Base-by-base conservation (phyloP, 2,888 invertebrate species). In the Calameuta idolon region DNA sequence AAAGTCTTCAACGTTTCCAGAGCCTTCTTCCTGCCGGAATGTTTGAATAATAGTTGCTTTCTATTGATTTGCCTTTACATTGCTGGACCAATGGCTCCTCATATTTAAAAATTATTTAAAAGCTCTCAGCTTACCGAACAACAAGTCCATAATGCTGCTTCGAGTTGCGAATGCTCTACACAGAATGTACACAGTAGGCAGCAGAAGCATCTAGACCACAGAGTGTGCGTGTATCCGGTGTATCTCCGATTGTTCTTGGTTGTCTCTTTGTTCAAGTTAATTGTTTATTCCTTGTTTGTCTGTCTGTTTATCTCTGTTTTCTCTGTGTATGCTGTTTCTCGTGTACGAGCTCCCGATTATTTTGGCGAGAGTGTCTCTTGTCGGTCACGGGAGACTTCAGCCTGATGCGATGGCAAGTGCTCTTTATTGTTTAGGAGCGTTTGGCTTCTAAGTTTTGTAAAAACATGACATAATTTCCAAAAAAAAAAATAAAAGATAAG, bases 121-220 rank as follows among this genome's bases (percentile, higher is more conserved):
- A 85, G 83, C 81, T 82, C 80, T 81, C 69, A 78, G 79, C 35
- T 77, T 78, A 85, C 80, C 79, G 76, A 85, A 83, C 82, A 75
- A 79, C 78, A 76, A 78, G 79, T 85, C 77, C 82, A 77, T 78
- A 71, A 87, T 87, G 83, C 82, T 88, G 82, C 23, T 55, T 55
- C 55, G 55, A 55, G 55, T 55, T 55, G 23, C 55, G 23, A 55
- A 55, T 55, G 55, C 23, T 55, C 23, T 55, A 55, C 83, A 80
- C 79, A 87, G 84, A 86, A 87, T 86, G 83, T 86, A 87, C 85
- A 88, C 84, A 81, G 82, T 85, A 85, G 86, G 87, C 86, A 88
- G 85, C 81, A 86, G 86, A 87, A 86, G 88, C 85, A 85, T 87
- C 86, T 87, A 86, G 83, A 89, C 87, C 87, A 85, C 81, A 84